Conservation (phyloP, 2,113 vertebrate species). For the Sorex araneus region DNA sequence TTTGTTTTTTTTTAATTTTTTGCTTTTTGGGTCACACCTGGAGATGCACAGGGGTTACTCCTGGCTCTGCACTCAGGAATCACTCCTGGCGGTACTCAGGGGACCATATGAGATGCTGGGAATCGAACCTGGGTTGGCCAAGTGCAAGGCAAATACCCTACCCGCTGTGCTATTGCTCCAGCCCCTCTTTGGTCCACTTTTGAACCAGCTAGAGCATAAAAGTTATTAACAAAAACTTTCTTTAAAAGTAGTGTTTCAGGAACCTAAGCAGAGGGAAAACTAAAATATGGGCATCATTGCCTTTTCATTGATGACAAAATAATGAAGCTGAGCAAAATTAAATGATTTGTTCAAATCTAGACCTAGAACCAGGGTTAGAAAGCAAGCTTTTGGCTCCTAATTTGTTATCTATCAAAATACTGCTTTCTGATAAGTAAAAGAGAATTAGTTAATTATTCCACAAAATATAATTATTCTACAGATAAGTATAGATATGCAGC, state of each 20-base stretch:
- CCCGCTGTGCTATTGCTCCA: no score
- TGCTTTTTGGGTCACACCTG: no score
- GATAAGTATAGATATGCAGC: neutral
- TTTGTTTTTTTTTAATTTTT: no score
- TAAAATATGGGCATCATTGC: no score
- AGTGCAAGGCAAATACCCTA: no score
- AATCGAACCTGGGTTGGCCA: no score
- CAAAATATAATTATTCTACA: no score
- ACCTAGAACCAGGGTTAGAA: neutral
- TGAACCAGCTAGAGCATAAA: neutral
- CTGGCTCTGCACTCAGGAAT: no score
- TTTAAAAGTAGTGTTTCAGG: neutral
- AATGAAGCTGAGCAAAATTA: neutral
- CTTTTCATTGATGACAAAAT: neutral
- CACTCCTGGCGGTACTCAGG: no score
- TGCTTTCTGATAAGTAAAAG: neutral
- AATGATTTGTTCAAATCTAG: constrained; percentile 13
- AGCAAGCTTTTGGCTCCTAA: neutral
- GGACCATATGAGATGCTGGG: no score
- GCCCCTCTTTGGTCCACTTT: no score
- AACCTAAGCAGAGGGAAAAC: neutral
- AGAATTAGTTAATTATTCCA: neutral
- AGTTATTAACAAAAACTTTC: neutral
- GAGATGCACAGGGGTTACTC: no score
- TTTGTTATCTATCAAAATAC: neutral